Conservation (phyloP, 1,140 invertebrate species). For the Drosophila lowei region DNA sequence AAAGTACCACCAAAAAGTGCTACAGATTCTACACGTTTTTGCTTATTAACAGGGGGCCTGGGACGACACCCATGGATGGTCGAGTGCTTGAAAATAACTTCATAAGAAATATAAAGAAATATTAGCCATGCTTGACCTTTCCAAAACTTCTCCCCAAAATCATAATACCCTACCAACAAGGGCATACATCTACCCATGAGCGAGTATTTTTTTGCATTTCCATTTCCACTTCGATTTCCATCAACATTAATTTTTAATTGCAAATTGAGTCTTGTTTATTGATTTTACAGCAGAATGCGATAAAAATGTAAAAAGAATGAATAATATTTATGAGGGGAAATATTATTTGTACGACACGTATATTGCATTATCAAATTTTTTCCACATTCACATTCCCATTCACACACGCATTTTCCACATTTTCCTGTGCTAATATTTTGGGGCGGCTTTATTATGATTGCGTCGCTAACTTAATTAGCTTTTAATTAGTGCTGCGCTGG, state of each 20-base stretch:
- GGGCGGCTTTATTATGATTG: constrained; percentile 25
- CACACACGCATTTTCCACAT: constrained; percentile 4
- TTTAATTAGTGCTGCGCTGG: constrained; percentile 49
- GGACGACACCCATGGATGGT: no score
- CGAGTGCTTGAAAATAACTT: no score
- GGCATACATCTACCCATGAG: not conserved
- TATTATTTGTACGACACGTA: constrained; percentile 41
- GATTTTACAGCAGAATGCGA: constrained; percentile 23
- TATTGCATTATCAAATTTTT: not conserved
- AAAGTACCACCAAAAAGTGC: no score
- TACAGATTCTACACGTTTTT: no score
- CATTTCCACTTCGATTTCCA: no score
- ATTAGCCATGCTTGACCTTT: no score
- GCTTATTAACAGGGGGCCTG: no score
- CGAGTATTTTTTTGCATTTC: not conserved
- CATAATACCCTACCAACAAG: constrained; percentile 1
- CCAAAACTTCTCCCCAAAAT: no score
- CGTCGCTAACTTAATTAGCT: constrained; percentile 46
- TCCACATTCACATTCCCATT: not conserved
- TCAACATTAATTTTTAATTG: constrained; percentile 57
- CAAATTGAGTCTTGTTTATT: constrained; percentile 49
- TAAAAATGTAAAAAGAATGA: constrained; percentile 1
- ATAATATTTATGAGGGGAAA: constrained; percentile 4
- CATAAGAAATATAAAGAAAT: no score
- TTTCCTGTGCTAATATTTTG: constrained; percentile 33